Evolutionary conservation across 2,888 invertebrate genomes (phyloP).

Genomic region (Latrodectus hesperus): DNA sequence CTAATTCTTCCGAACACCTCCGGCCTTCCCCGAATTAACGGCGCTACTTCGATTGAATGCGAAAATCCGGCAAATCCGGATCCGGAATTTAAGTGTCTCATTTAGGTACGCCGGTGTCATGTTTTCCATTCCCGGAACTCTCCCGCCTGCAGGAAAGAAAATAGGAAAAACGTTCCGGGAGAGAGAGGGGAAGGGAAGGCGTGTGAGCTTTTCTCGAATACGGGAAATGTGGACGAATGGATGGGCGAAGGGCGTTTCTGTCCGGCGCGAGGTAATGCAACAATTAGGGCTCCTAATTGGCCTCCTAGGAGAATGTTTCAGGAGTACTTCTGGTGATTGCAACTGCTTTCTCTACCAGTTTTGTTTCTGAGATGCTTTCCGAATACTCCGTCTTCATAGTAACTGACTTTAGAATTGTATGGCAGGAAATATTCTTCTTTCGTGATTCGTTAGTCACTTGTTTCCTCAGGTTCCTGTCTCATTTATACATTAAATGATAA

Average conservation of each 20-base stretch:
- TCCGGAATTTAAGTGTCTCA: slow-evolving; percentile 64
- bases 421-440: background rate
- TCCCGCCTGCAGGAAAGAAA: background rate
- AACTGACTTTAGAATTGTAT: too few species aligned
- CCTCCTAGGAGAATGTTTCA: slow-evolving; percentile 35
- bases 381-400: too few species aligned
- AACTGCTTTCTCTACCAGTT: background rate
- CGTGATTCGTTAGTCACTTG: background rate
- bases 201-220: background rate
- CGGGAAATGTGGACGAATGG: background rate
- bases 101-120: slow-evolving; percentile 45
- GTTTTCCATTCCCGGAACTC: slow-evolving; percentile 44
- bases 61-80: slow-evolving; percentile 45
- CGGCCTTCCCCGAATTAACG: slow-evolving; percentile 39
- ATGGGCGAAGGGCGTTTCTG: slow-evolving; percentile 5
- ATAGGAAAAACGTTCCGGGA: slow-evolving; percentile 1
- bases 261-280: slow-evolving; percentile 36
- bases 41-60: slow-evolving; percentile 47
- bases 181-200: background rate
- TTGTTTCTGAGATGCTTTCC: too few species aligned
- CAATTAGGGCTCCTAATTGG: slow-evolving; percentile 50
- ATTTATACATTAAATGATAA: too few species aligned
- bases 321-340: slow-evolving; percentile 42
- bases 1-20: slow-evolving; percentile 39
- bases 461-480: too few species aligned